A percentile compares a stretch with the other conserved stretches of the same genome.
phyloP scores from a whole-genome alignment of 2,797 vertebrate genomes.

The Australoheros facetus region DNA sequence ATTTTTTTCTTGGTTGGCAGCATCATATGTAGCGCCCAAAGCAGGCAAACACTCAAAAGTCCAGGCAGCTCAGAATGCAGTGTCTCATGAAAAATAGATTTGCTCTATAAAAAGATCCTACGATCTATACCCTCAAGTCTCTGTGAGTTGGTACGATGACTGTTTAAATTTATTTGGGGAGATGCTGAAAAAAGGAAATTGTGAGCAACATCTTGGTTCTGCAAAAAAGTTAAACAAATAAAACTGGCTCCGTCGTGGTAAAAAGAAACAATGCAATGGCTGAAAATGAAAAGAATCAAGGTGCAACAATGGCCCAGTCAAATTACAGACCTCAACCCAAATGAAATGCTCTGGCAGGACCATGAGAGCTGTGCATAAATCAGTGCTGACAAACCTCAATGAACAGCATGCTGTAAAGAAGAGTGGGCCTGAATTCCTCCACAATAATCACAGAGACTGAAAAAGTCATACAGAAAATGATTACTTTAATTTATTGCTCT shows the following conservation, averaged over 20 bases:
- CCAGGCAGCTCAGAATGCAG: conserved; percentile 37
- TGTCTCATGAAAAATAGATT: conserved; percentile 69
- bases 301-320: too few species aligned
- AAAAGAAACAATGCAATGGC: too few species aligned
- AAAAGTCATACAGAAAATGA: neutral
- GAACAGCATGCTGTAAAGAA: too few species aligned
- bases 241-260: neutral
- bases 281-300: too few species aligned
- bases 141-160: conserved; percentile 26
- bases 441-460: too few species aligned
- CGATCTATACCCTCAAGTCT: conserved; percentile 42
- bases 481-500: neutral
- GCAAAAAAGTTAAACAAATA: neutral
- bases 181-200: neutral
- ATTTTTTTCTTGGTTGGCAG: conserved; percentile 20
- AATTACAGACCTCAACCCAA: too few species aligned
- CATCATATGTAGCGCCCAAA: conserved; percentile 24
- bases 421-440: too few species aligned
- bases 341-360: too few species aligned
- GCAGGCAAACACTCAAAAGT: conserved; percentile 42
- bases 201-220: neutral
- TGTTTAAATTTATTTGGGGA: neutral
- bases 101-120: conserved; percentile 61
- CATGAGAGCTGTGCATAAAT: too few species aligned
- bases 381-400: too few species aligned